Evolutionary conservation across 2,888 invertebrate species (phyloP).

Genomic region (Sipha maydis): DNA sequence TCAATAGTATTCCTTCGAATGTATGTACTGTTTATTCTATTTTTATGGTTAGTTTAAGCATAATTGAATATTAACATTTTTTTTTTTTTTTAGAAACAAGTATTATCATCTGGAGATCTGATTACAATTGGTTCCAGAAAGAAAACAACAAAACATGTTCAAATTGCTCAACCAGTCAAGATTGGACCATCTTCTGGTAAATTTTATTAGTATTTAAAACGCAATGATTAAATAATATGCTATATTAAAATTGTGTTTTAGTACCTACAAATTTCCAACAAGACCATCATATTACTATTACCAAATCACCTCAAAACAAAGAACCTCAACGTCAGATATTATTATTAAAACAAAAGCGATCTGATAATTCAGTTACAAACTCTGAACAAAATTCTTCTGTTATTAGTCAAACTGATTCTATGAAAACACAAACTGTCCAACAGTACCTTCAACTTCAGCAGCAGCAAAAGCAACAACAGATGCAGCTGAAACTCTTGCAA

Average conservation of each 20-base stretch:
- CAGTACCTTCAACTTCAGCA: constrained; percentile 64
- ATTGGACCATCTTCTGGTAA: constrained; percentile 45
- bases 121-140: constrained; percentile 47
- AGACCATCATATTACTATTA: constrained; percentile 34
- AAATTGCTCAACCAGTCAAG: constrained; percentile 42
- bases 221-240: background rate
- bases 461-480: constrained; percentile 64
- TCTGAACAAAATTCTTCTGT: constrained; percentile 27
- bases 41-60: background rate
- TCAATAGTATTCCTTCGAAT: constrained; percentile 37
- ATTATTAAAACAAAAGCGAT: constrained; percentile 50
- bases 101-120: constrained; percentile 43
- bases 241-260: constrained; percentile 20
- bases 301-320: constrained; percentile 50
- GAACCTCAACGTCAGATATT: constrained; percentile 44
- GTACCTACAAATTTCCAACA: constrained; percentile 37
- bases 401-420: background rate
- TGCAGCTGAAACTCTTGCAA: constrained; percentile 65
- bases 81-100: constrained; percentile 49
- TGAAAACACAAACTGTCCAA: constrained; percentile 53
- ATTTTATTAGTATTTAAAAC: constrained; percentile 1
- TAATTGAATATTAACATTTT: background rate
- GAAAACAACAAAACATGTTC: constrained; percentile 36
- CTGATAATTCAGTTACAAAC: constrained; percentile 10
- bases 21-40: constrained; percentile 4